Evolutionary conservation across 2,113 vertebrate genomes (phyloP).

Genomic region (Oreotrochilus melanogaster): DNA sequence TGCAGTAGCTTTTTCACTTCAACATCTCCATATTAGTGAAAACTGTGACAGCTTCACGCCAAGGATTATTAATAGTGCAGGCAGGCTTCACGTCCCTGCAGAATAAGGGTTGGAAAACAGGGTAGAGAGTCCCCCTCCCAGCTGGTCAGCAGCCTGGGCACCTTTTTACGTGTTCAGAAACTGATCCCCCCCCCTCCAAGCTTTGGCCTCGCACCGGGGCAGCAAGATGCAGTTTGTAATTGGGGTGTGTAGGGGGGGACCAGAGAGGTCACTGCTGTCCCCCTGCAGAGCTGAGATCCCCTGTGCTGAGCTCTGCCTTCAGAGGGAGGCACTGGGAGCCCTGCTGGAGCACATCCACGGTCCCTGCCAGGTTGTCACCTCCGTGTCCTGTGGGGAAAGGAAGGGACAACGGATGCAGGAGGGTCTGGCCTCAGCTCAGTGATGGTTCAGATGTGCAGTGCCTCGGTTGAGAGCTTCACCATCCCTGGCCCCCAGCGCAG

Average conservation of each 20-base stretch:
- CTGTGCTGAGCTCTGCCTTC: background rate
- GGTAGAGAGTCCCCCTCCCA: background rate
- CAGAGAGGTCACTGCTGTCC: background rate
- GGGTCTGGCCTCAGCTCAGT: background rate
- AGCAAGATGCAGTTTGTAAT: background rate
- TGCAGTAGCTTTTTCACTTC: conserved; percentile 35
- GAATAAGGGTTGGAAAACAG: background rate
- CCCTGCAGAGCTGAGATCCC: background rate
- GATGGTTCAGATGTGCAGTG: background rate
- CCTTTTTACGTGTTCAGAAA: background rate
- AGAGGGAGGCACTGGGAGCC: background rate
- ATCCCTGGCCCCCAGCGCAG: background rate
- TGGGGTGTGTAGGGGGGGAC: background rate
- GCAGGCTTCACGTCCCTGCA: conserved; percentile 1
- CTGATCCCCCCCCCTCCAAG: background rate
- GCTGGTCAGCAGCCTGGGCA: background rate
- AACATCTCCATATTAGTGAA: conserved; percentile 40
- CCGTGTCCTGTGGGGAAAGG: background rate
- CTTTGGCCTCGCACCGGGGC: background rate
- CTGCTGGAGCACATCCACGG: background rate
- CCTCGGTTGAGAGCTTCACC: background rate
- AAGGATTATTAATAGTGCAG: conserved; percentile 53
- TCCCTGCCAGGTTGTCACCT: background rate
- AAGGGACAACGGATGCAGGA: background rate
- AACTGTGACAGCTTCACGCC: conserved; percentile 45